Conservation (phyloP, 1,140 invertebrate genomes). For the Colletes latitarsis region DNA sequence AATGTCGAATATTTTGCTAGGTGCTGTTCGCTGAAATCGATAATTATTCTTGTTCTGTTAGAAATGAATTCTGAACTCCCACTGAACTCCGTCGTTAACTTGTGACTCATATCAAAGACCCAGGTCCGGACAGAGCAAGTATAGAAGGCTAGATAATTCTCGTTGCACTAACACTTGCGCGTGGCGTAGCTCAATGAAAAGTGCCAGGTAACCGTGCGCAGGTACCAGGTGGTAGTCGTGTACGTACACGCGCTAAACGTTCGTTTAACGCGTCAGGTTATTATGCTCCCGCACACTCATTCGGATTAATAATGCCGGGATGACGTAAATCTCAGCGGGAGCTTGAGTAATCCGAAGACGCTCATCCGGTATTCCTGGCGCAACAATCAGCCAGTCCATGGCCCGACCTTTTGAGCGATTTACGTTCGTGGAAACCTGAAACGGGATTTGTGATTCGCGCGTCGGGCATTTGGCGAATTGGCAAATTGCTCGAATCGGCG, state of each 20-base stretch:
- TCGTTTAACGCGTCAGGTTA: neutral
- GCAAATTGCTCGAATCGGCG: neutral
- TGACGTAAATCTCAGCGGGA: neutral
- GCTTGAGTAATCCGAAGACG: neutral
- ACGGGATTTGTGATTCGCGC: neutral
- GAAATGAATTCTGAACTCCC: no score
- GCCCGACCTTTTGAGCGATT: neutral
- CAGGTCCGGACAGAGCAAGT: constrained; percentile 45
- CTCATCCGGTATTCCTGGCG: neutral
- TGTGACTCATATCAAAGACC: constrained; percentile 27
- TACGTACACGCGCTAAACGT: constrained; percentile 1
- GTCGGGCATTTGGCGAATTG: neutral
- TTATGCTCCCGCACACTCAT: constrained; percentile 15
- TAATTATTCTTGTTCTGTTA: no score
- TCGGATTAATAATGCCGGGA: constrained; percentile 18
- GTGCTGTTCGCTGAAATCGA: no score
- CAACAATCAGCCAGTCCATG: neutral
- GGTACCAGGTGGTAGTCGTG: neutral
- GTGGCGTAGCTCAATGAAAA: constrained; percentile 44
- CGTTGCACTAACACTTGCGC: constrained; percentile 37
- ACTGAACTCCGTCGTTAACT: no score
- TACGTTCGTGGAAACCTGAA: neutral
- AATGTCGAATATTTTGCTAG: no score
- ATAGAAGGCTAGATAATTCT: constrained; percentile 57
- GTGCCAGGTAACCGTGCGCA: neutral